Base-by-base conservation (phyloP, 2,113 vertebrate species). In the Lagenorhynchus albirostris region DNA sequence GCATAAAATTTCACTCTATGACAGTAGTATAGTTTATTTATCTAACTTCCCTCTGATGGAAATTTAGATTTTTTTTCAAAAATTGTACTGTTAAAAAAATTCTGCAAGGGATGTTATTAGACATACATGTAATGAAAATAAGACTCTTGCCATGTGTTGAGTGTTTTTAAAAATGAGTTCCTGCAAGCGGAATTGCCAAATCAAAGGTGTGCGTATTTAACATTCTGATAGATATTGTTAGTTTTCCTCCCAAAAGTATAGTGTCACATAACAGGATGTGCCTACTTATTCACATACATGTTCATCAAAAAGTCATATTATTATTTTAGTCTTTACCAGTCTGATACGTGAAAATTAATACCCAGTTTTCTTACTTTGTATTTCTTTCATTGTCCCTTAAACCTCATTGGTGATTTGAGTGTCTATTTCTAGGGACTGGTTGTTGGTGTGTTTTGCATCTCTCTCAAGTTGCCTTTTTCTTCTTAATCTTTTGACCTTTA, bases 201-300 rank as follows among this genome's bases (percentile, higher is more conserved):
- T 18, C 14, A 13, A 44, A 67, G 36, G 17, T 1, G 5, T 2
- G 21, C 1, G 0, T 38, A 6, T 41, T n/a, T 36, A 12, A 50
- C 41, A 20, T 23, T 82, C 15, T 12, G n/a, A 36, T 41, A 5
- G 38, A 12, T 31, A 1, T 0, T 20, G 20, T 13, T 50, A 11
- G 33, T 47, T 68, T 41, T 70, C 50, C 33, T 41, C 36, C 70
- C 2, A 0, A 18, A 71, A 47, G 12, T 3, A 31, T 23, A 62
- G 21, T 53, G 50, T 47, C 44, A 41, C 15, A 1, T 29, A 4
- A 15, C 44, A 62, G 17, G 23, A 29, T 62, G 15, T 50, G 31
- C 41, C 77, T 10, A 1, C 41, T 20, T 15, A 41, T 25, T 89
- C 62, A 58, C 33, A n/a, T 15, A 58, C 26, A 25, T 9, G 12